Evolutionary conservation across 2,888 invertebrate genomes (phyloP), one percentile per base, ranked within the genome.

Genomic region (Heliconius hortense): DNA sequence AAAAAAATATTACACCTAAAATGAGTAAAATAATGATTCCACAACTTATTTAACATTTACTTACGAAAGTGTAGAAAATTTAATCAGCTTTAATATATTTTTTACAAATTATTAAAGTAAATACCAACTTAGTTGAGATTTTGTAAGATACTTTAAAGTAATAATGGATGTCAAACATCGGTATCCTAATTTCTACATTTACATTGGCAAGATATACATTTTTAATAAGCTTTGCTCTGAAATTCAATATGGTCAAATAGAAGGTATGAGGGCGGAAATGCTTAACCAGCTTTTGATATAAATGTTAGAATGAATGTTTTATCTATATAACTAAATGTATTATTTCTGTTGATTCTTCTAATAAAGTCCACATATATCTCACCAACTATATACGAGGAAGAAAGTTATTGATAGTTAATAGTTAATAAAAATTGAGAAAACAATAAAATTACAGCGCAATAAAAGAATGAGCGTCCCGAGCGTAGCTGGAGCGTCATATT

Each of bases 381-480:
- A 39, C 39, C 24, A 43, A 68, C 68, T 48, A 68, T 68, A 69
- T 31, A 53, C 31, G 35, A 56, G 18, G 69, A 69, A 35, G 69
- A 24, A 69, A 69, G 53, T 69, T 69, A 69, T 69, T 73, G 76
- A 88, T 90, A 89, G 90, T 91, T 92, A 89, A 94, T 92, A 93
- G 94, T 93, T 92, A 93, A 93, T 93, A 93, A 94, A 93, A 93
- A 92, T 93, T 92, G 94, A 92, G 92, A 92, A 92, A 93, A 94
- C 92, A 94, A 91, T 94, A 94, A 94, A 94, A 93, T 94, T 94
- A 94, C 94, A 94, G 93, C 85, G 89, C 90, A 90, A 90, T 94
- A 93, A 94, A 94, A 91, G 86, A 90, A 86, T 88, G 91, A 93
- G 93, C 92, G 93, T 89, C 89, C 92, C 84, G 88, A 89, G 90